Evolutionary conservation across 2,888 invertebrate genomes (phyloP).

Genomic region (Tinea semifulvella): DNA sequence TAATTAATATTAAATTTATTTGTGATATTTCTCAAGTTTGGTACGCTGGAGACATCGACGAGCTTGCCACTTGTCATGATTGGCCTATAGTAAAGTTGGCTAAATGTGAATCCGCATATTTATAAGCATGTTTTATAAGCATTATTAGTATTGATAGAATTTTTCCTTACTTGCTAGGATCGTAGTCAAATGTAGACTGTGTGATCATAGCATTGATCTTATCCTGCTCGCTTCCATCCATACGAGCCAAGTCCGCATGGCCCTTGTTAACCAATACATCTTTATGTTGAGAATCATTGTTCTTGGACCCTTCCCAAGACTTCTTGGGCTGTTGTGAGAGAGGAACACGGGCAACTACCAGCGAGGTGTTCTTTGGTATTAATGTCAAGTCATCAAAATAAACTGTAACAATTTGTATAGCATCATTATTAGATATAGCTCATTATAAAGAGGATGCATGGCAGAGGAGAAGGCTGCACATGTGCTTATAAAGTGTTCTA

Average conservation of each 20-base stretch:
- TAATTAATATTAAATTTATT: too few species aligned
- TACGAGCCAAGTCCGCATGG: slow-evolving; percentile 84
- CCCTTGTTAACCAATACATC: slow-evolving; percentile 68
- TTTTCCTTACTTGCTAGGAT: slow-evolving; percentile 91
- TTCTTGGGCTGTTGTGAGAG: slow-evolving; percentile 81
- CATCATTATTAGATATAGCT: slow-evolving; percentile 4
- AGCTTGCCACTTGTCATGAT: too few species aligned
- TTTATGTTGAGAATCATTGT: slow-evolving; percentile 48
- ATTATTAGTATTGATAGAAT: too few species aligned
- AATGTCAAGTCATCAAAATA: slow-evolving; percentile 90
- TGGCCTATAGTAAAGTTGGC: too few species aligned
- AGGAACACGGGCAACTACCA: slow-evolving; percentile 94
- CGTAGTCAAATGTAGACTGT: slow-evolving; percentile 96
- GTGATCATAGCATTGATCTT: slow-evolving; percentile 98
- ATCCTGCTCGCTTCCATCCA: slow-evolving; percentile 96
- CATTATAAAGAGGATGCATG: too few species aligned
- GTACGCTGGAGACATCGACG: too few species aligned
- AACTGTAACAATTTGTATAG: slow-evolving; percentile 66
- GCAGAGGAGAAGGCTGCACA: too few species aligned
- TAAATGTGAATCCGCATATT: too few species aligned
- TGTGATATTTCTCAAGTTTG: too few species aligned
- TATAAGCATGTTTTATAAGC: too few species aligned
- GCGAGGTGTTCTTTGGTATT: slow-evolving; percentile 97
- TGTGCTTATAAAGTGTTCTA: too few species aligned
- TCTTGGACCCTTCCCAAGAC: slow-evolving; percentile 72